Percentiles rank a stretch among this genome's conserved stretches.
Conservation (phyloP, 2,797 vertebrate genomes). For the Enoplosus armatus region DNA sequence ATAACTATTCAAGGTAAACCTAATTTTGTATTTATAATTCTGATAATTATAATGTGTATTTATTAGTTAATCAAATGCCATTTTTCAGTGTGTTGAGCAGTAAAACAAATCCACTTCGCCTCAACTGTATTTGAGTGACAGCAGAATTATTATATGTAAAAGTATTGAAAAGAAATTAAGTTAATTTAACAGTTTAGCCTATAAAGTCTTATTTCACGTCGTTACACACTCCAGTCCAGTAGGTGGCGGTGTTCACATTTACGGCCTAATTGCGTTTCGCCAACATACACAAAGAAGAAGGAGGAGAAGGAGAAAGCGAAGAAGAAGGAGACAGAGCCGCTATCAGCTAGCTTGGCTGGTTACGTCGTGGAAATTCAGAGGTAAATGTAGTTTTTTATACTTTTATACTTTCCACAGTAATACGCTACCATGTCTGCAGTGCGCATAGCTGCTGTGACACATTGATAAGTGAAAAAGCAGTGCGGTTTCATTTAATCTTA, state of each 20-base stretch:
- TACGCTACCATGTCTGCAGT: rapidly evolving
- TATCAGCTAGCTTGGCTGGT: slow-evolving; percentile 40
- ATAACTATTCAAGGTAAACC: not conserved
- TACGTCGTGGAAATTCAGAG: slow-evolving; percentile 52
- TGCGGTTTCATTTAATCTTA: not conserved
- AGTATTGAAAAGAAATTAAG: not conserved
- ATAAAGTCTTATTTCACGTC: rapidly evolving
- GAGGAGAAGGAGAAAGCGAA: not conserved
- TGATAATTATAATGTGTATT: no score
- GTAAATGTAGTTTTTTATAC: slow-evolving; percentile 34
- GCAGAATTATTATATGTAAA: not conserved
- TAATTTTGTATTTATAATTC: no score
- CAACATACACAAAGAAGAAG: slow-evolving; percentile 33
- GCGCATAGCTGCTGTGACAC: rapidly evolving
- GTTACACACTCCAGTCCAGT: rapidly evolving
- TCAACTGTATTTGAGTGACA: not conserved
- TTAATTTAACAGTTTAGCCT: no score
- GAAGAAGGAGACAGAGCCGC: slow-evolving; percentile 37
- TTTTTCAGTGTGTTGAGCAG: not conserved
- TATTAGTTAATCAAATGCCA: no score
- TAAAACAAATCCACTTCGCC: not conserved
- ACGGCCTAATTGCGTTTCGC: rapidly evolving
- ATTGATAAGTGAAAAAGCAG: rapidly evolving
- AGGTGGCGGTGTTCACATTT: not conserved
- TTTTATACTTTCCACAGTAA: rapidly evolving